Evolutionary conservation across 2,797 vertebrate genomes (phyloP).

Genomic region (Pangasius macronema): DNA sequence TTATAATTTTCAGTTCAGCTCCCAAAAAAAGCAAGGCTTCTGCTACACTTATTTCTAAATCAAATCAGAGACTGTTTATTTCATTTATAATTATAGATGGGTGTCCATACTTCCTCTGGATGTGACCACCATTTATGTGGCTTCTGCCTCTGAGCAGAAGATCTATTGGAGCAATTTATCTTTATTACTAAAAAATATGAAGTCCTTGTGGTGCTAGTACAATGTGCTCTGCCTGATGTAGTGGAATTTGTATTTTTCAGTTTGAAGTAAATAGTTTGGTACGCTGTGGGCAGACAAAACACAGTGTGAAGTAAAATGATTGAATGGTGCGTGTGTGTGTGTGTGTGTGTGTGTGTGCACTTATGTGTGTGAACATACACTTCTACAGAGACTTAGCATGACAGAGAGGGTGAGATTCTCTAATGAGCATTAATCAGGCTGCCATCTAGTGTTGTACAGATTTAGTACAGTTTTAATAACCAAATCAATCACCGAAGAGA

Average conservation of each 20-base stretch:
- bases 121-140: not conserved
- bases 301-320: not conserved
- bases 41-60: not conserved
- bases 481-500: not conserved
- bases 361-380: not conserved
- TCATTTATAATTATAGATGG: not conserved
- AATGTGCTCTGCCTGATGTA: not conserved
- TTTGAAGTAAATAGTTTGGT: not conserved
- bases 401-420: constrained; percentile 12
- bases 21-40: not conserved
- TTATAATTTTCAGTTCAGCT: not conserved
- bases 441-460: constrained; percentile 56
- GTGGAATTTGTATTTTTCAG: not conserved
- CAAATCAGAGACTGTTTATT: too few relatives aligned
- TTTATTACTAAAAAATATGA: not conserved
- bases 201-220: not conserved
- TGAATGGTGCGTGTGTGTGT: not conserved
- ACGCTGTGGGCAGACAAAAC: not conserved
- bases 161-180: not conserved
- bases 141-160: not conserved
- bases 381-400: not conserved
- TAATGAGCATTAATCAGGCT: constrained; percentile 43
- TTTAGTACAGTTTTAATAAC: constrained; percentile 39
- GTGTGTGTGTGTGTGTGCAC: constrained; percentile 4
- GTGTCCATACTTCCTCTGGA: too few relatives aligned